Percentiles rank a stretch among this genome's conserved stretches.
Evolutionary conservation across 2,888 invertebrate species (phyloP).

Genomic region (Ichneumon xanthorius): DNA sequence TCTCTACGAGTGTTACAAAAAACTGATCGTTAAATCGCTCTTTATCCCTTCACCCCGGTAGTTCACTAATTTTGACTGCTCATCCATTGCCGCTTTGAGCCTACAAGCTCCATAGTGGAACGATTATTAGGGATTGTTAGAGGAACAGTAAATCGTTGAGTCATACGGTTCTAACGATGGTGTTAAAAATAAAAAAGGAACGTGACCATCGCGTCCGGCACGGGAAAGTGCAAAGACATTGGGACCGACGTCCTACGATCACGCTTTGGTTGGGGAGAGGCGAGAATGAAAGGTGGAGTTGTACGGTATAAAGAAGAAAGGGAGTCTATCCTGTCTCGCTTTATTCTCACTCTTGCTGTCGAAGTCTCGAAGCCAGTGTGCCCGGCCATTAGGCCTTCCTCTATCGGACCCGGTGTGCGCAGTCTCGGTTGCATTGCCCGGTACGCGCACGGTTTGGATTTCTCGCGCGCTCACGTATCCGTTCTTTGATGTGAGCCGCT

Average conservation of each 20-base stretch:
- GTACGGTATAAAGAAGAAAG: slow-evolving; percentile 41
- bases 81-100: background rate
- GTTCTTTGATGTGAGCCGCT: slow-evolving; percentile 82
- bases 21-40: slow-evolving; percentile 1
- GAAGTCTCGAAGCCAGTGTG: slow-evolving; percentile 32
- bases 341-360: slow-evolving; percentile 37
- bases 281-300: slow-evolving; percentile 40
- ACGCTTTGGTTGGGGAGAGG: background rate
- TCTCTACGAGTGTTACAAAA: background rate
- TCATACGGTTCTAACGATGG: slow-evolving; percentile 23
- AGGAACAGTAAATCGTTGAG: slow-evolving; percentile 12
- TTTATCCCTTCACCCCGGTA: background rate
- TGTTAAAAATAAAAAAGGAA: slow-evolving; percentile 17
- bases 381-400: slow-evolving; percentile 54
- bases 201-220: background rate
- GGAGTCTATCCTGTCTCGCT: slow-evolving; percentile 39
- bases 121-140: slow-evolving; percentile 15
- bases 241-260: slow-evolving; percentile 9
- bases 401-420: slow-evolving; percentile 47
- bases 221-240: slow-evolving; percentile 14
- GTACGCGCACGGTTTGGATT: slow-evolving; percentile 48
- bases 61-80: background rate
- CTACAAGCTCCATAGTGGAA: background rate
- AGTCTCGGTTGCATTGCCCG: slow-evolving; percentile 41
- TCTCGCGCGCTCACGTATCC: slow-evolving; percentile 75